Evolutionary conservation across 1,140 invertebrate genomes (phyloP), one percentile per base, ranked within the genome.

Genomic region (Polyergus mexicanus): DNA sequence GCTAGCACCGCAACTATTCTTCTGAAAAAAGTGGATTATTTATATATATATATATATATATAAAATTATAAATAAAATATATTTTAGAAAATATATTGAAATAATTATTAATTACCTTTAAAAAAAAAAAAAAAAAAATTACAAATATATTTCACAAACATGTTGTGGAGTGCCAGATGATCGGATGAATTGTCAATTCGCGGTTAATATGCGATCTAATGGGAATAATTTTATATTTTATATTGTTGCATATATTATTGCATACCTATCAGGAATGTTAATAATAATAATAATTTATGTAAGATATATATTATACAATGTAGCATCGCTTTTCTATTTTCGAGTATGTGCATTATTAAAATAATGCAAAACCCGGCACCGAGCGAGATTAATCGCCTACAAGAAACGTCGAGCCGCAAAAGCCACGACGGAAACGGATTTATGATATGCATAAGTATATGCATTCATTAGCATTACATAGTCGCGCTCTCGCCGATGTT

Each of bases 401-500:
- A 56, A 44, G 22, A 74, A 72, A 38, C 78, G 44, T 66, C 28
- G 51, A n/a, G 8, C n/a, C 28, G 38, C 16, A 35, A 63, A 44
- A 58, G 28, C n/a, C 56, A 28, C 78, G 54, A 22, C 32, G 13
- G 62, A 58, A 81, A 72, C 38, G 66, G 38, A 83, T 83, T 83
- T 83, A 83, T 74, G 78, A 83, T 38, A 56, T n/a, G n/a, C n/a
- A n/a, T 83, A 83, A 83, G 68, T 32, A 19, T 51, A 25, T 41
- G 78, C 78, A 11, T 83, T 83, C 78, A 72, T 83, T 72, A 83
- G 68, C 68, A 72, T 83, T 72, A 83, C 38, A 35, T 60, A 25
- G 66, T 35, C 51, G 76, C 51, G 51, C 74, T 25, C 32, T 38
- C 28, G 28, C 28, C 41, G 56, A 16, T 85, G 44, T 44, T 77